Evolutionary conservation across 2,797 vertebrate genomes (phyloP).

Genomic region (Oceanodroma leucorhoa): DNA sequence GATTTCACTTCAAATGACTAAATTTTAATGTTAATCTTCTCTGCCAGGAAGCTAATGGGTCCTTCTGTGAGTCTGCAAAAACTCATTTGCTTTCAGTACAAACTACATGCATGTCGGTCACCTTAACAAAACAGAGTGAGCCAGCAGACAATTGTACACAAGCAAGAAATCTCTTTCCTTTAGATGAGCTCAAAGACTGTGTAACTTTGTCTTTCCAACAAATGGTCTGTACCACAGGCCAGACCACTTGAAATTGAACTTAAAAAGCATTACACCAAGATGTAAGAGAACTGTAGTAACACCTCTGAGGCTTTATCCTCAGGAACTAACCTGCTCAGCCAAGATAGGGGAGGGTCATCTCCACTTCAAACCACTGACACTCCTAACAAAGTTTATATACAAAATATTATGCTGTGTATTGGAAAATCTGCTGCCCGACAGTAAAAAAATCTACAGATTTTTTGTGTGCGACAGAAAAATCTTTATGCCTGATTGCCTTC

Average conservation of each 20-base stretch:
- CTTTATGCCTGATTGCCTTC: neutral
- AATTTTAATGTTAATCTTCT: neutral
- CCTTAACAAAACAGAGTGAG: neutral
- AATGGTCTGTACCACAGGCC: neutral
- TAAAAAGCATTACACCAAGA: neutral
- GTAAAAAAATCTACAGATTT: neutral
- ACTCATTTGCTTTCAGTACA: neutral
- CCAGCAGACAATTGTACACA: neutral
- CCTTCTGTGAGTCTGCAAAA: neutral
- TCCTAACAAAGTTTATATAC: neutral
- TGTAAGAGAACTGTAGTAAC: neutral
- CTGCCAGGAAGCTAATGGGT: neutral
- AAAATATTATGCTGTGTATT: neutral
- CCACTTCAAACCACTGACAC: neutral
- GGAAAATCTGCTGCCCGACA: neutral
- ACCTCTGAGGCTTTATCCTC: neutral
- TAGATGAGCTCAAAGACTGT: neutral
- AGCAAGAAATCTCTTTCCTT: neutral
- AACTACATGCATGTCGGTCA: fast-evolving
- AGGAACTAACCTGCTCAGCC: neutral
- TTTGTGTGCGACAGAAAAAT: neutral
- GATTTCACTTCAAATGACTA: neutral
- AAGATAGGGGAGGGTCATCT: neutral
- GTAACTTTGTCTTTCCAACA: neutral
- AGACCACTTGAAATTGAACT: neutral